These are phyloP conservation scores for Paramuricea clavata DNA, from an alignment of 92 coral and sea anemone species.

Conservation along the genomic window DNA sequence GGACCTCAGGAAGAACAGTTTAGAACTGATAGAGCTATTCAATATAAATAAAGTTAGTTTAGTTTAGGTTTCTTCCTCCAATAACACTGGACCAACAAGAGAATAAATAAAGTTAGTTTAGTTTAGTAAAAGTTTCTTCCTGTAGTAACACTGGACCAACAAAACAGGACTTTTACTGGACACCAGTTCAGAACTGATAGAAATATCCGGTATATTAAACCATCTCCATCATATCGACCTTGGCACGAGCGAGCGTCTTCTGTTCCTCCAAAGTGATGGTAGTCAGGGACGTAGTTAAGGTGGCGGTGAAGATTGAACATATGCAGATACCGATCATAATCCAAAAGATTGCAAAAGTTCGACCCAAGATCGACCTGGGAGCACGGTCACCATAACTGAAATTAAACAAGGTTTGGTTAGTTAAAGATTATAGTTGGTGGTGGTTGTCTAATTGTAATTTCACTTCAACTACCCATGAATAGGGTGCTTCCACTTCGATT, in stretches of 20 bases:
- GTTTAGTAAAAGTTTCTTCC: background rate
- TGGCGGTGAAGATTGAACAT: constrained; percentile 94
- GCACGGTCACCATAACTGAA: constrained; percentile 93
- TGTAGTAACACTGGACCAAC: background rate
- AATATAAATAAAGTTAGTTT: background rate
- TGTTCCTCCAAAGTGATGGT: constrained; percentile 83
- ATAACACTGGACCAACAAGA: background rate
- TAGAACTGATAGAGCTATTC: too few relatives aligned
- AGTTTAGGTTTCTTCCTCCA: background rate
- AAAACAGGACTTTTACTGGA: background rate
- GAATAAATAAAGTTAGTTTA: background rate
- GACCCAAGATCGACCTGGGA: constrained; percentile 83
- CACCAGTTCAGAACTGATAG: too few relatives aligned
- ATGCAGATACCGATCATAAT: constrained; percentile 92
- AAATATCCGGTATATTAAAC: background rate
- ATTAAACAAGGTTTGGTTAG: background rate
- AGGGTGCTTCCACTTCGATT: too few relatives aligned
- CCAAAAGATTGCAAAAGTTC: constrained; percentile 87
- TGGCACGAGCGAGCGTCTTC: constrained; percentile 77
- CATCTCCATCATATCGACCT: constrained; percentile 57
- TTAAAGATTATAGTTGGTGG: too few relatives aligned
- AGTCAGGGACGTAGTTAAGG: constrained; percentile 90
- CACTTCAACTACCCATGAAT: too few relatives aligned
- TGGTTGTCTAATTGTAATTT: too few relatives aligned
- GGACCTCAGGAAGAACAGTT: too few relatives aligned